These are phyloP conservation scores for Caerostris extrusa DNA, from an alignment of 1,140 invertebrate genomes.

Conservation along the genomic window DNA sequence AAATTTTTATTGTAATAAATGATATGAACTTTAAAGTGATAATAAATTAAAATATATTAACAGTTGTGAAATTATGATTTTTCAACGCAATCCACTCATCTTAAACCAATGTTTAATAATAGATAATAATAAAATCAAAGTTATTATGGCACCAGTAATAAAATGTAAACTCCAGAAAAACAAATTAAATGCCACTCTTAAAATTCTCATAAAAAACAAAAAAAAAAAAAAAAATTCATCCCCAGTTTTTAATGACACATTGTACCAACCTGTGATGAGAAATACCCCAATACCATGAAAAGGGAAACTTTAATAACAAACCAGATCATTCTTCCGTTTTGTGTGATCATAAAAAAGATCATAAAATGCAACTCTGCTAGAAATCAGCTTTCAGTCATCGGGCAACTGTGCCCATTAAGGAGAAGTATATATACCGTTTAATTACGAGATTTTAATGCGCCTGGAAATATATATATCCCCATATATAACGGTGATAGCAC, in stretches of 20 bases:
- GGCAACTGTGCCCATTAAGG: neutral
- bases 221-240: neutral
- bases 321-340: neutral
- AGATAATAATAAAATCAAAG: too few species aligned
- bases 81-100: too few species aligned
- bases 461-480: neutral
- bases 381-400: constrained; percentile 6
- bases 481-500: neutral
- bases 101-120: too few species aligned
- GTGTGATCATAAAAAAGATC: constrained; percentile 8
- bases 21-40: too few species aligned
- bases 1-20: too few species aligned
- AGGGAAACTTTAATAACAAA: constrained; percentile 14
- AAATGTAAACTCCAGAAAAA: neutral
- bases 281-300: neutral
- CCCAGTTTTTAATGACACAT: neutral
- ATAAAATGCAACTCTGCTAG: constrained; percentile 23
- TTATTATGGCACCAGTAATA: neutral
- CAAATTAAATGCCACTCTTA: neutral
- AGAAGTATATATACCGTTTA: neutral
- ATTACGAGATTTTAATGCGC: constrained; percentile 26
- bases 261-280: neutral
- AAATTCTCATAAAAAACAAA: neutral
- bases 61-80: too few species aligned
- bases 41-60: too few species aligned